These are phyloP conservation scores for Embiotoca jacksoni DNA, from an alignment of 2,113 vertebrate genomes.

Conservation along the genomic window DNA sequence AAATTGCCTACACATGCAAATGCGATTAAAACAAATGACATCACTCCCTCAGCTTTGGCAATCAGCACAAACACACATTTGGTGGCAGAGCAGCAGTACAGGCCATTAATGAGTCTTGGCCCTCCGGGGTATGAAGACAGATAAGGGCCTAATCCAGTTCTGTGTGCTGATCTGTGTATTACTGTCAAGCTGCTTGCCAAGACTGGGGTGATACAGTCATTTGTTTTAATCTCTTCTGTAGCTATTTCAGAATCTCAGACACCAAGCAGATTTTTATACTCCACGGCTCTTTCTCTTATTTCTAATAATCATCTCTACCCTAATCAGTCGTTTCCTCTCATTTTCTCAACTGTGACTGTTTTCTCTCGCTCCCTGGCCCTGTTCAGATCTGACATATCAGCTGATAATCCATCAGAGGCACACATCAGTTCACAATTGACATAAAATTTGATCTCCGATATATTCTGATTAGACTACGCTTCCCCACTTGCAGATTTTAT, in stretches of 20 bases:
- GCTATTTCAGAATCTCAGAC: conserved; percentile 12
- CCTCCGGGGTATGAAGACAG: conserved; percentile 17
- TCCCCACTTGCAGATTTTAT: conserved; percentile 9
- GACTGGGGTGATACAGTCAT: conserved; percentile 45
- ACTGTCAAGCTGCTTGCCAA: conserved; percentile 19
- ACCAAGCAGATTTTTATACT: background rate
- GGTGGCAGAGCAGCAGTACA: conserved; percentile 13
- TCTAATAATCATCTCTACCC: conserved; percentile 21
- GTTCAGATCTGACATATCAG: background rate
- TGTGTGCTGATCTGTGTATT: conserved; percentile 8
- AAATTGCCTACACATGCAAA: conserved; percentile 39
- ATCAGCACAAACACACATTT: conserved; percentile 31
- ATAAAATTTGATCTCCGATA: conserved; percentile 4
- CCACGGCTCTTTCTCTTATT: conserved; percentile 3
- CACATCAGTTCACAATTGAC: conserved; percentile 6
- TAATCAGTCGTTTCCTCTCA: conserved; percentile 2
- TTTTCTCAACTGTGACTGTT: background rate
- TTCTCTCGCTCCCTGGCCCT: background rate
- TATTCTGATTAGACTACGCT: conserved; percentile 21
- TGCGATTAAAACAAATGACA: conserved; percentile 64
- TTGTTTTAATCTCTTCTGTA: conserved; percentile 30
- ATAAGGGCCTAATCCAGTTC: conserved; percentile 46
- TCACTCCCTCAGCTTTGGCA: conserved; percentile 45
- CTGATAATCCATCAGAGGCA: conserved; percentile 21
- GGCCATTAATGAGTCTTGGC: conserved; percentile 35